These are phyloP conservation scores for Dendroctonus ponderosae DNA, from an alignment of 1,140 invertebrate genomes.

Conservation along the genomic window DNA sequence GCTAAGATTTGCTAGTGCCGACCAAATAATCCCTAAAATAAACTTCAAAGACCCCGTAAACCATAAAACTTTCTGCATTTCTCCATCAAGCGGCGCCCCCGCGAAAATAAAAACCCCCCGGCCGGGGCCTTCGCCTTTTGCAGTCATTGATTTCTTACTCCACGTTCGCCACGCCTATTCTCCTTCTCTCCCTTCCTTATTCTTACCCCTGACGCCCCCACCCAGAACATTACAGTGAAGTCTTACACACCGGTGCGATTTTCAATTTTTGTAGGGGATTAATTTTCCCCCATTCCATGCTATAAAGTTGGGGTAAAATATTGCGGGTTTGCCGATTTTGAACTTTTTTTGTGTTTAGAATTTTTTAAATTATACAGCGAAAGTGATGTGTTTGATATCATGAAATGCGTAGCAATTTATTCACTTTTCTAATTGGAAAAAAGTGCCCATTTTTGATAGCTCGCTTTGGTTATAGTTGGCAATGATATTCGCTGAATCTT, in stretches of 20 bases:
- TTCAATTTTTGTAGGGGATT: slow-evolving; percentile 21
- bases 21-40: background rate
- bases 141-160: slow-evolving; percentile 37
- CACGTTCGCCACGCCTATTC: slow-evolving; percentile 24
- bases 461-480: too few species aligned
- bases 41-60: background rate
- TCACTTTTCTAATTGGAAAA: too few species aligned
- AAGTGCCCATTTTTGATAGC: too few species aligned
- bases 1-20: slow-evolving; percentile 1
- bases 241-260: slow-evolving; percentile 24
- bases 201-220: slow-evolving; percentile 27
- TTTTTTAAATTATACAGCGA: too few species aligned
- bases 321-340: too few species aligned
- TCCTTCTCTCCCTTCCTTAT: slow-evolving; percentile 33
- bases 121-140: slow-evolving; percentile 6
- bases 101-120: slow-evolving; percentile 9
- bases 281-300: slow-evolving; percentile 3
- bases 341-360: too few species aligned
- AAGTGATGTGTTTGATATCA: too few species aligned
- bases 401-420: too few species aligned
- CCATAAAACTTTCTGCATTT: background rate
- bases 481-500: too few species aligned
- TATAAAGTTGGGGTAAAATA: too few species aligned
- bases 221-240: background rate
- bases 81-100: background rate